These are phyloP conservation scores for Meloidogyne floridensis DNA, from an alignment of 1,140 invertebrate species.

Conservation along the genomic window DNA sequence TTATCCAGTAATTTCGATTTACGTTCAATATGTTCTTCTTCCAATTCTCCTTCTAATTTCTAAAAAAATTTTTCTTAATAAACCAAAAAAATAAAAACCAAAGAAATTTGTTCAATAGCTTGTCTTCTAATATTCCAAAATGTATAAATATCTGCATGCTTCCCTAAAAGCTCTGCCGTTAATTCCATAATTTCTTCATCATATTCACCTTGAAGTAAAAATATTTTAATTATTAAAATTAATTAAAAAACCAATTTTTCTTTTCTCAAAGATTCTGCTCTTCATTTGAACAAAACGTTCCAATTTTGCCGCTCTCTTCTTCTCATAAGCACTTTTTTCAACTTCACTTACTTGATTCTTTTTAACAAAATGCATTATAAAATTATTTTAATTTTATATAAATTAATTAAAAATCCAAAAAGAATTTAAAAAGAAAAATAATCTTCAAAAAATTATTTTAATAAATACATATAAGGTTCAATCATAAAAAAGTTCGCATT, in stretches of 20 bases:
- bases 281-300: constrained; percentile 23
- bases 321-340: constrained; percentile 13
- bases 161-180: constrained; percentile 39
- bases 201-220: constrained; percentile 44
- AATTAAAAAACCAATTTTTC: constrained; percentile 18
- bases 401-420: not conserved
- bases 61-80: constrained; percentile 24
- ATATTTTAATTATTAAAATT: not conserved
- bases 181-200: constrained; percentile 49
- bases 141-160: constrained; percentile 57
- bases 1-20: constrained; percentile 34
- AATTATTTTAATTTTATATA: not conserved
- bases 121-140: constrained; percentile 53
- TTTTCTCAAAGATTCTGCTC: constrained; percentile 34
- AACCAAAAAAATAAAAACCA: constrained; percentile 33
- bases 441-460: not conserved
- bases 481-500: too few relatives aligned
- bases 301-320: constrained; percentile 32
- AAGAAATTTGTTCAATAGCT: constrained; percentile 15
- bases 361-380: constrained; percentile 42
- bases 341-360: constrained; percentile 34
- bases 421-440: not conserved
- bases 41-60: constrained; percentile 35
- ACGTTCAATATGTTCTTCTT: constrained; percentile 9
- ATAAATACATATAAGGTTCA: not conserved